phyloP scores from a whole-genome alignment of 1,140 invertebrate genomes.

The Drosophila sucinea region DNA sequence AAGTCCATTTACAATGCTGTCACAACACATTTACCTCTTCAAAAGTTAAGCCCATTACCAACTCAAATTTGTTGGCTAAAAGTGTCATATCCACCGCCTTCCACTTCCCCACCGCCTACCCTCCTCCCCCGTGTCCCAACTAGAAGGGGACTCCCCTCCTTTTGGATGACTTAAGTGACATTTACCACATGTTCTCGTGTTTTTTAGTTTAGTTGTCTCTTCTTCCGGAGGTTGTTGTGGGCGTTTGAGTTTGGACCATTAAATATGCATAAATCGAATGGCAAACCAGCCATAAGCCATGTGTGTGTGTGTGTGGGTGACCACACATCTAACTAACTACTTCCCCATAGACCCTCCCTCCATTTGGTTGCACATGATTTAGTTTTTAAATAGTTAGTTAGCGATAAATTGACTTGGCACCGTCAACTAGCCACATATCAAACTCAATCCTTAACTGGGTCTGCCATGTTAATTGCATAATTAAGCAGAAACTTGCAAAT shows the following conservation, averaged over 20 bases:
- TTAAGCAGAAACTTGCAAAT: conserved; percentile 58
- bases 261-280: conserved; percentile 67
- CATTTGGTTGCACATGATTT: conserved; percentile 41
- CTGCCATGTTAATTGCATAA: conserved; percentile 71
- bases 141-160: not conserved
- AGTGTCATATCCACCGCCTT: conserved; percentile 11
- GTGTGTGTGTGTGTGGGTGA: conserved; percentile 29
- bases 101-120: too few relatives aligned
- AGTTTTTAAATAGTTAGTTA: conserved; percentile 67
- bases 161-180: conserved; percentile 34
- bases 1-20: conserved; percentile 57
- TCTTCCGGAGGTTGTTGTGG: conserved; percentile 17
- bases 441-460: conserved; percentile 47
- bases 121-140: not conserved
- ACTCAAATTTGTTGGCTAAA: conserved; percentile 50
- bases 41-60: conserved; percentile 30
- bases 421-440: conserved; percentile 56
- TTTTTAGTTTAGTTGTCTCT: conserved; percentile 13
- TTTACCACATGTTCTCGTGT: conserved; percentile 51
- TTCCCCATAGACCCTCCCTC: not conserved
- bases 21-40: conserved; percentile 45
- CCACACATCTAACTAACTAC: not conserved
- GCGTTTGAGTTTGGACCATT: conserved; percentile 34
- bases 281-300: conserved; percentile 27
- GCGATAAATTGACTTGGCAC: conserved; percentile 73